These are phyloP conservation scores for Corella eumyota DNA, from an alignment of 23 tunicate species.

Conservation along the genomic window DNA sequence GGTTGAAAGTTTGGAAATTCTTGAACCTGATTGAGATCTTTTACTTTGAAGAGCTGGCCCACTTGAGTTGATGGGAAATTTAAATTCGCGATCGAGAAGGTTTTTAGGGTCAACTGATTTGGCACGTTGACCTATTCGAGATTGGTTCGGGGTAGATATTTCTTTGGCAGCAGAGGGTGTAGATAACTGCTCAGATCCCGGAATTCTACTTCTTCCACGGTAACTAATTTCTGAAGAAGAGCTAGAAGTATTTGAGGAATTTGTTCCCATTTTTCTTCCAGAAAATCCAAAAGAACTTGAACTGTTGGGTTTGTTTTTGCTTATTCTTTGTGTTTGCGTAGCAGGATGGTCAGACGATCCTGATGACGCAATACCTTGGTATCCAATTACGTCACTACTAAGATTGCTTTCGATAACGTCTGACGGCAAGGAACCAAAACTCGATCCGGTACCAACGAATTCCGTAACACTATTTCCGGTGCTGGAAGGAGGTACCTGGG, in stretches of 20 bases:
- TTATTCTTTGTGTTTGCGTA: slow-evolving; percentile 10
- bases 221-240: slow-evolving; percentile 10
- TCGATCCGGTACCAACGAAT: slow-evolving; percentile 36
- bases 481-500: slow-evolving; percentile 11
- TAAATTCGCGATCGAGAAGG: no score
- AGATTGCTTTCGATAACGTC: slow-evolving; percentile 15
- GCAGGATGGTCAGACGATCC: slow-evolving; percentile 5
- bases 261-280: slow-evolving; percentile 2
- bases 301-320: slow-evolving; percentile 19
- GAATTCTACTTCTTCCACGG: slow-evolving; percentile 9
- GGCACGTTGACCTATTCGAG: no score
- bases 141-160: no score
- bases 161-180: no score
- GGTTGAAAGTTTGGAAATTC: slow-evolving; percentile 11
- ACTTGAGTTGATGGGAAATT: no score
- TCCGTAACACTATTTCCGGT: slow-evolving; percentile 13
- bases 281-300: slow-evolving; percentile 10
- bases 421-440: slow-evolving; percentile 49
- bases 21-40: slow-evolving; percentile 10
- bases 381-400: slow-evolving; percentile 30
- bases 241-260: slow-evolving; percentile 8
- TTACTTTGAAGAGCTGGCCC: slow-evolving; percentile 6
- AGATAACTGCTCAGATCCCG: no score
- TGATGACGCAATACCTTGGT: slow-evolving; percentile 15
- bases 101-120: no score